A percentile compares a stretch with the other conserved stretches of the same genome.
Conservation (phyloP, 2,113 vertebrate genomes). For the Chamaea fasciata region DNA sequence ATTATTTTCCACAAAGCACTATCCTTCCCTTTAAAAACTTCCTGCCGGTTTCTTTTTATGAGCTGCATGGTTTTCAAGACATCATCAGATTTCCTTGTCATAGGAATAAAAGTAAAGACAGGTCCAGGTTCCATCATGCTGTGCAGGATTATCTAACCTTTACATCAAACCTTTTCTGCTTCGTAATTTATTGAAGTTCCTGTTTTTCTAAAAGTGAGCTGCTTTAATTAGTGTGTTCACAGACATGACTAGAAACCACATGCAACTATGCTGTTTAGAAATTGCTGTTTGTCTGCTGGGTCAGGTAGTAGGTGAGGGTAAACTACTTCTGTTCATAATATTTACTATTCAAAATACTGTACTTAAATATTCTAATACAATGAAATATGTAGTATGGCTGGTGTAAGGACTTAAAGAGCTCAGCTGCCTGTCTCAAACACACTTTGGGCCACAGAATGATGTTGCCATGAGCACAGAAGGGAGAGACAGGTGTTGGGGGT, state of each 20-base stretch:
- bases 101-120: slow-evolving; percentile 53
- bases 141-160: slow-evolving; percentile 65
- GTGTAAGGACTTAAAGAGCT: not conserved
- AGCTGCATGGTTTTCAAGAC: slow-evolving; percentile 68
- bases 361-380: not conserved
- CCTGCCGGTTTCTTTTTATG: slow-evolving; percentile 69
- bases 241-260: slow-evolving; percentile 47
- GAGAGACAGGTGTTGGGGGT: no score
- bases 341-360: slow-evolving; percentile 19
- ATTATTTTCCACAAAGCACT: slow-evolving; percentile 64
- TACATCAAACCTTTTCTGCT: slow-evolving; percentile 55
- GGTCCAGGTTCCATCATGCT: slow-evolving; percentile 40
- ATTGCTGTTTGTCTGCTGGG: slow-evolving; percentile 10
- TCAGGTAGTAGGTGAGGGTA: not conserved
- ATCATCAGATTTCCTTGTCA: slow-evolving; percentile 54
- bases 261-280: slow-evolving; percentile 23
- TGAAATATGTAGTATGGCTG: not conserved
- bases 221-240: slow-evolving; percentile 62
- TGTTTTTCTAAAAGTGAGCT: slow-evolving; percentile 38
- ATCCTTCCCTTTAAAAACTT: slow-evolving; percentile 67
- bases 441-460: not conserved
- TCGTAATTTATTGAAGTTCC: slow-evolving; percentile 52
- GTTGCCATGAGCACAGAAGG: not conserved
- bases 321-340: slow-evolving; percentile 8
- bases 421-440: not conserved